Percentiles rank a stretch among this genome's conserved stretches.
Conservation (phyloP, 2,888 invertebrate genomes). For the Clunio marinus region DNA sequence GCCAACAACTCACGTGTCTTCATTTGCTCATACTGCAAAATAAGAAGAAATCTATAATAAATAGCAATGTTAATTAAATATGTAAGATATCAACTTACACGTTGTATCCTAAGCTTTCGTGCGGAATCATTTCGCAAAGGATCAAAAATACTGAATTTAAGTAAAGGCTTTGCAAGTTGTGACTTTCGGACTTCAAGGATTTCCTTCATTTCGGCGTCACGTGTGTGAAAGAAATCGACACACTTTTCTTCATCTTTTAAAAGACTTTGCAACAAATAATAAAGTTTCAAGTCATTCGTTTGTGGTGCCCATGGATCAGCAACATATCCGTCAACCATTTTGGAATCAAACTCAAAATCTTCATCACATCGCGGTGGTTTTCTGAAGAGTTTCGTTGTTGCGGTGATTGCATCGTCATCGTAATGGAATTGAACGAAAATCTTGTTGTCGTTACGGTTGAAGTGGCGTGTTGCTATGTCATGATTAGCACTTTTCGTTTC, state of each 20-base stretch:
- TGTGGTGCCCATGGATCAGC: conserved; percentile 60
- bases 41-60: conserved; percentile 9
- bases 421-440: conserved; percentile 50
- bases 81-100: conserved; percentile 46
- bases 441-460: conserved; percentile 57
- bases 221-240: conserved; percentile 55
- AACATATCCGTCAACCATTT: conserved; percentile 62
- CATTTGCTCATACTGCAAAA: conserved; percentile 46
- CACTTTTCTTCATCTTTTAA: conserved; percentile 60
- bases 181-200: conserved; percentile 52
- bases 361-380: conserved; percentile 69
- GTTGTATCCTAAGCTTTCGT: conserved; percentile 52
- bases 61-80: no score
- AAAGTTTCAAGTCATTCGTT: conserved; percentile 61
- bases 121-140: conserved; percentile 55
- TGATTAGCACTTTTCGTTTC: conserved; percentile 54
- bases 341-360: conserved; percentile 60
- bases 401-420: conserved; percentile 47
- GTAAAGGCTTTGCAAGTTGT: conserved; percentile 53
- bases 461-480: conserved; percentile 64
- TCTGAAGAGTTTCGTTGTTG: conserved; percentile 57
- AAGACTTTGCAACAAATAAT: conserved; percentile 59
- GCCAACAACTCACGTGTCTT: conserved; percentile 52
- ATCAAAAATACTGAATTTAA: conserved; percentile 57
- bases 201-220: conserved; percentile 47